Evolutionary conservation across 2,113 vertebrate species (phyloP).

Genomic region (Leptobrachium ailaonicum): DNA sequence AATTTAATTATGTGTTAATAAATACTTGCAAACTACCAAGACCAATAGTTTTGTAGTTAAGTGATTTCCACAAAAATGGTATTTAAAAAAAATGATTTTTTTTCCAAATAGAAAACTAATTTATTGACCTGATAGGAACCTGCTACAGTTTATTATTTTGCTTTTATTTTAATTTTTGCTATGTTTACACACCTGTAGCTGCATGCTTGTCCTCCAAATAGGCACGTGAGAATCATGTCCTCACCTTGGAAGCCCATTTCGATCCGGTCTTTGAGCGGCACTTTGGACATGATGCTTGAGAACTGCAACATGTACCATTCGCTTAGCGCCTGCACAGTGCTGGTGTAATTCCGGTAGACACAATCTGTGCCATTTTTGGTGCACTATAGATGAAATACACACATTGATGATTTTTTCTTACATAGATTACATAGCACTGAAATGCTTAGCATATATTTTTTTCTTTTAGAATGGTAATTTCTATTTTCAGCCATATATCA

Average conservation of each 20-base stretch:
- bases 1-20: too few species aligned
- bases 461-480: too few species aligned
- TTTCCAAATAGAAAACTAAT: neutral
- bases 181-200: constrained; percentile 65
- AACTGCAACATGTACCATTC: constrained; percentile 78
- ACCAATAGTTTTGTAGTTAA: neutral
- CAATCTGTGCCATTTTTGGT: constrained; percentile 58
- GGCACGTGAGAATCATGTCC: constrained; percentile 73
- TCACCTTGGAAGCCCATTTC: constrained; percentile 69
- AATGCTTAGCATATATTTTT: too few species aligned
- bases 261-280: constrained; percentile 56
- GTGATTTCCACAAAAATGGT: neutral
- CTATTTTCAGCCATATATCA: too few species aligned
- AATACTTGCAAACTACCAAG: too few species aligned
- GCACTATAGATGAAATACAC: constrained; percentile 62
- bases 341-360: constrained; percentile 72
- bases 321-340: constrained; percentile 65
- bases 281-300: constrained; percentile 71
- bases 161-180: neutral
- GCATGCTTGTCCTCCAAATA: constrained; percentile 72
- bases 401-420: neutral
- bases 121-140: too few species aligned
- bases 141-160: too few species aligned
- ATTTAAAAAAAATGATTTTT: neutral
- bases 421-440: too few species aligned